These are phyloP conservation scores for Hipparchia semele DNA, from an alignment of 2,888 invertebrate genomes.

Conservation along the genomic window DNA sequence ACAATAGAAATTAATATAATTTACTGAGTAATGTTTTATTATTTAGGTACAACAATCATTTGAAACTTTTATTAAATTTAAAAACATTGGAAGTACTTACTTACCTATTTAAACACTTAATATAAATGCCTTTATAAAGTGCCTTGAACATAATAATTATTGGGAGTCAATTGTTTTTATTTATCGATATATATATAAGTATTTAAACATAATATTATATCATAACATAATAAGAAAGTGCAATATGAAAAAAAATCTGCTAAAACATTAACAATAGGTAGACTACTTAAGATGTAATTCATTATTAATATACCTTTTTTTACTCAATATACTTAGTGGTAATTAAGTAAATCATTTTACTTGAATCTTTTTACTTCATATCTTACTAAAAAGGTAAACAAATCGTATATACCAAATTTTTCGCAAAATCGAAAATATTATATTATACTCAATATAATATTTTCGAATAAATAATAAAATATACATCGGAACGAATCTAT, in stretches of 20 bases:
- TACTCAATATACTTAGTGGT: background rate
- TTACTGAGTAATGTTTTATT: conserved; percentile 3
- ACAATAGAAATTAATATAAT: conserved; percentile 23
- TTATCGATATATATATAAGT: background rate
- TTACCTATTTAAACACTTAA: background rate
- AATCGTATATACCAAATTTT: too few relatives aligned
- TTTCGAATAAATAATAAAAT: too few relatives aligned
- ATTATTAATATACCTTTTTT: background rate
- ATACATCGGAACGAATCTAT: too few relatives aligned
- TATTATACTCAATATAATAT: too few relatives aligned
- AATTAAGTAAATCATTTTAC: too few relatives aligned
- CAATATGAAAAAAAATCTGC: conserved; percentile 1
- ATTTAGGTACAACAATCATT: background rate
- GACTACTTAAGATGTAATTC: too few relatives aligned
- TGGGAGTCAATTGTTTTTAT: conserved; percentile 19
- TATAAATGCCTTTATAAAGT: conserved; percentile 27
- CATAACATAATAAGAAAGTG: conserved; percentile 13
- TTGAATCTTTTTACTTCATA: too few relatives aligned
- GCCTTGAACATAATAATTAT: conserved; percentile 23
- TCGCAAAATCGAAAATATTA: too few relatives aligned
- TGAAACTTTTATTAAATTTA: conserved; percentile 1
- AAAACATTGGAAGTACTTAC: too few relatives aligned
- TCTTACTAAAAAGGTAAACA: too few relatives aligned
- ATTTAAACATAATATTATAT: background rate
- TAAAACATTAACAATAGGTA: background rate